Conservation (phyloP, 2,888 invertebrate genomes). For the Frankliniella intonsa region DNA sequence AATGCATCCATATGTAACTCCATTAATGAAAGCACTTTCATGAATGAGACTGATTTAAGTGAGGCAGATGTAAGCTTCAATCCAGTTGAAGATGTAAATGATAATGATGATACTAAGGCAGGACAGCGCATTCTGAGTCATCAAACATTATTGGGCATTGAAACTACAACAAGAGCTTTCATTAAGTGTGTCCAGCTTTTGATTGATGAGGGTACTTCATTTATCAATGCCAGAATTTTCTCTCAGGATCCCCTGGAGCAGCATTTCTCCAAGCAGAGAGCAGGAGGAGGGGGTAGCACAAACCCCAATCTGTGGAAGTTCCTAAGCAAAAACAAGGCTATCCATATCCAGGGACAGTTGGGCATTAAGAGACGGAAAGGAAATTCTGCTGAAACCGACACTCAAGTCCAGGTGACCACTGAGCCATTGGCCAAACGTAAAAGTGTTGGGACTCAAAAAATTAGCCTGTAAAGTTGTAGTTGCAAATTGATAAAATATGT, state of each 20-base stretch:
- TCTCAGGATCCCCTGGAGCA: neutral
- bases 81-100: constrained; percentile 2
- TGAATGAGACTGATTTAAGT: neutral
- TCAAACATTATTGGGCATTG: constrained; percentile 2
- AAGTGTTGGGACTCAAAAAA: neutral
- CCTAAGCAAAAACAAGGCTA: constrained; percentile 12
- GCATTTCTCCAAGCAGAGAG: neutral
- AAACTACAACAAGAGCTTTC: neutral
- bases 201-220: neutral
- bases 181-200: neutral
- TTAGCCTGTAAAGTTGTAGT: neutral
- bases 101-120: constrained; percentile 14
- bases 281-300: neutral
- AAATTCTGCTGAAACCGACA: neutral
- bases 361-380: neutral
- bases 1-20: neutral
- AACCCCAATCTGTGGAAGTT: constrained; percentile 11
- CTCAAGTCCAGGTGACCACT: neutral
- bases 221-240: constrained; percentile 11
- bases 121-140: neutral
- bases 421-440: neutral
- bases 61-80: neutral
- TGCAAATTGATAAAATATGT: no score
- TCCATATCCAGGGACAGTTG: constrained; percentile 12
- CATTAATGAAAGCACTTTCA: neutral